phyloP scores from a whole-genome alignment of 2,888 invertebrate species.

The Ophioninae sp. region DNA sequence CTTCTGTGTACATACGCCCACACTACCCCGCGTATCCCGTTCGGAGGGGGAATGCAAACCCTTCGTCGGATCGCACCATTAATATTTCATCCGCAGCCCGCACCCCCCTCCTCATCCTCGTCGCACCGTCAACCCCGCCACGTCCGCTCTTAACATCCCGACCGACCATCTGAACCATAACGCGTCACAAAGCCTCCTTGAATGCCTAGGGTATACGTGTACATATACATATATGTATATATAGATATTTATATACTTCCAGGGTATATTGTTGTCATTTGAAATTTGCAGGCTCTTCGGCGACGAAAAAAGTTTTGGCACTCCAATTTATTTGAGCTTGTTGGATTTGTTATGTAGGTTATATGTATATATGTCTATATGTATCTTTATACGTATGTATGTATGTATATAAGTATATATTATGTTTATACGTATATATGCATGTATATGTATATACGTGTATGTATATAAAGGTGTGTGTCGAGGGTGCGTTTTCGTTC shows the following conservation, averaged over 20 bases:
- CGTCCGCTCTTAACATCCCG: not conserved
- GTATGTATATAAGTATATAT: too few species aligned
- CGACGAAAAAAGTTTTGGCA: not conserved
- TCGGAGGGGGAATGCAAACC: not conserved
- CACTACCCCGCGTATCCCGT: slow-evolving; percentile 6
- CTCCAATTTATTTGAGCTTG: not conserved
- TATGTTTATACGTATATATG: too few species aligned
- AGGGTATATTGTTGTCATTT: slow-evolving; percentile 15
- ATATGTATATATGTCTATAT: not conserved
- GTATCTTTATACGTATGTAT: too few species aligned
- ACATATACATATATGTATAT: not conserved
- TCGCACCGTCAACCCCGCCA: slow-evolving; percentile 5
- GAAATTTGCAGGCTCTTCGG: slow-evolving; percentile 1
- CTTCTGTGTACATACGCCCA: slow-evolving; percentile 39
- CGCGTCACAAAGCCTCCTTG: not conserved
- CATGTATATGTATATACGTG: not conserved
- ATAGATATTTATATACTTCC: not conserved
- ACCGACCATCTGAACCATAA: not conserved
- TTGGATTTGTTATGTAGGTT: not conserved
- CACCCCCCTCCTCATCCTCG: not conserved
- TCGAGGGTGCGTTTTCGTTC: too few species aligned
- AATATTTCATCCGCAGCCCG: slow-evolving; percentile 17
- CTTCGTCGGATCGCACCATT: slow-evolving; percentile 19
- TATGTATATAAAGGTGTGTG: too few species aligned
- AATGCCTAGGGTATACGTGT: not conserved